Evolutionary conservation across 1,140 invertebrate genomes (phyloP).

Genomic region (Drosophila ambigua): DNA sequence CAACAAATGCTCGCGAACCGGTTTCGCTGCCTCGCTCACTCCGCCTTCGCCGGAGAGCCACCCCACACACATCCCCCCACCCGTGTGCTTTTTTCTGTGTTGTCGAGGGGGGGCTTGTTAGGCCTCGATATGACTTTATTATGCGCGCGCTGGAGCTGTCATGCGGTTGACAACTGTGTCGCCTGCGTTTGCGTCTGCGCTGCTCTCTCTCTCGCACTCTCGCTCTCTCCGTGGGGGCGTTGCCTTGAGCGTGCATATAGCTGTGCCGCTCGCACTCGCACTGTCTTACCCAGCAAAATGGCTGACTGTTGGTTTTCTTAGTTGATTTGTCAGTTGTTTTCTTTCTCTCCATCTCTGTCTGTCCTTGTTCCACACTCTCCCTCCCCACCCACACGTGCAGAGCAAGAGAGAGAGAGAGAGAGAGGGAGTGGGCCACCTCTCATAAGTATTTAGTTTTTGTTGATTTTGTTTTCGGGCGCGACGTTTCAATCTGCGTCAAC

Average conservation of each 20-base stretch:
- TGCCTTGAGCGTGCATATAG: conserved; percentile 29
- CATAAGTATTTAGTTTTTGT: conserved; percentile 71
- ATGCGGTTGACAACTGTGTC: conserved; percentile 81
- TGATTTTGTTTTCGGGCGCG: conserved; percentile 76
- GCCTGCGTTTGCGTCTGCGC: conserved; percentile 58
- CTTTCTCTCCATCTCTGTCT: neutral
- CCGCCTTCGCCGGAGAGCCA: conserved; percentile 27
- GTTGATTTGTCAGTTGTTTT: conserved; percentile 61
- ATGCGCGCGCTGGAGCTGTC: conserved; percentile 76
- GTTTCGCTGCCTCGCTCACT: conserved; percentile 53
- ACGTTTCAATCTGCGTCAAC: conserved; percentile 74
- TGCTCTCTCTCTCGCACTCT: conserved; percentile 29
- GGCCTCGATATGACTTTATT: conserved; percentile 79
- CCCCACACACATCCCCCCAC: conserved; percentile 3
- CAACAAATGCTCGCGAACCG: conserved; percentile 32
- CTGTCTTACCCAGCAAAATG: conserved; percentile 57
- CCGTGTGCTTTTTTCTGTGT: neutral
- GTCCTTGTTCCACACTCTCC: neutral
- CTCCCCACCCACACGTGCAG: neutral
- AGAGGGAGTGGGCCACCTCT: conserved; percentile 31
- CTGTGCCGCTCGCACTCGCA: conserved; percentile 38
- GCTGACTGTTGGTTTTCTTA: conserved; percentile 65
- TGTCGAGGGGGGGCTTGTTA: conserved; percentile 60
- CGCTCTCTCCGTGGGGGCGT: conserved; percentile 54
- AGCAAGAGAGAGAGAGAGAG: neutral